Conservation (phyloP, 64 coral and sea anemone genomes). For the Catalaphyllia jardinei region DNA sequence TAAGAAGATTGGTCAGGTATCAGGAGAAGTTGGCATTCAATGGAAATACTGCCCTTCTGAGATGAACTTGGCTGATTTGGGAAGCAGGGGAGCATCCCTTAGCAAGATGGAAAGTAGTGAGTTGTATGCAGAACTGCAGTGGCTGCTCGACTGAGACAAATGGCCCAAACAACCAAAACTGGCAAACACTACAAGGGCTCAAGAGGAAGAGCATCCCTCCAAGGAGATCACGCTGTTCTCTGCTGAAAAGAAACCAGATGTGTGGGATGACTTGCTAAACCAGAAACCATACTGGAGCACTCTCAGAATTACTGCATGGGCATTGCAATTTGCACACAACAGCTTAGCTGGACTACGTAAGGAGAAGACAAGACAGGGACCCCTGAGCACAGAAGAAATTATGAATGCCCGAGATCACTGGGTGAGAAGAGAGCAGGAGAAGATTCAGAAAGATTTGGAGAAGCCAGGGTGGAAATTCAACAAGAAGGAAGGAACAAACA, state of each 20-base stretch:
- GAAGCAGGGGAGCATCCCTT: too few relatives aligned
- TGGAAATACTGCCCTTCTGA: too few relatives aligned
- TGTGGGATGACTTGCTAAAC: neutral
- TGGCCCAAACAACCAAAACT: conserved; percentile 71
- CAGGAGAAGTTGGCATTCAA: too few relatives aligned
- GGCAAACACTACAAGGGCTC: neutral
- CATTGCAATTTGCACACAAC: conserved; percentile 53
- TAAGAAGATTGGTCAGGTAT: too few relatives aligned
- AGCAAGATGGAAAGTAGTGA: conserved; percentile 50
- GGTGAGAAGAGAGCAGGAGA: conserved; percentile 61
- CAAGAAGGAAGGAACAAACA: too few relatives aligned
- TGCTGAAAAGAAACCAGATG: neutral
- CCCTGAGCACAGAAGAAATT: conserved; percentile 30
- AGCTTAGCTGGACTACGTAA: conserved; percentile 8
- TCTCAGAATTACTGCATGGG: conserved; percentile 65
- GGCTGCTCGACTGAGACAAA: conserved; percentile 57
- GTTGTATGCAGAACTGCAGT: conserved; percentile 64
- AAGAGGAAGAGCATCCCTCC: conserved; percentile 25
- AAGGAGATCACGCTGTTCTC: neutral
- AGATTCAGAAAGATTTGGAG: too few relatives aligned
- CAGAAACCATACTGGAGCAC: conserved; percentile 48
- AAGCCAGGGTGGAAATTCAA: too few relatives aligned
- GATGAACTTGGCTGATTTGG: too few relatives aligned
- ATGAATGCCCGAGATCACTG: conserved; percentile 48
- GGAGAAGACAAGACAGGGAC: neutral